These are phyloP conservation scores for Lepidocolaptes lacrymiger DNA, from an alignment of 2,797 vertebrate genomes.

Conservation along the genomic window DNA sequence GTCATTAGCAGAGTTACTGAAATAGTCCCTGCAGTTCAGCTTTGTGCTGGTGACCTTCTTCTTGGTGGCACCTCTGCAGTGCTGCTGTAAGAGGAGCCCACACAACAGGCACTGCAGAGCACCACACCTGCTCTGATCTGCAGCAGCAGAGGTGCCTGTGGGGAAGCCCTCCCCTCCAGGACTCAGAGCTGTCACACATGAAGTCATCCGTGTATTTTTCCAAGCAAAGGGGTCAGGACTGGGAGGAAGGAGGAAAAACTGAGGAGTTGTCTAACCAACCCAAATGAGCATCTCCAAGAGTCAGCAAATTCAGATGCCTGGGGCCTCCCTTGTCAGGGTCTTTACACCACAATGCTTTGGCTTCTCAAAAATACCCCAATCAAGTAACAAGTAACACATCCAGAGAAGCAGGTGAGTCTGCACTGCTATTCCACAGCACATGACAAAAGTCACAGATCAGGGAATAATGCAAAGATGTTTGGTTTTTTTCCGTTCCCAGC, in stretches of 20 bases:
- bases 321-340: neutral
- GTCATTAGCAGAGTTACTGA: neutral
- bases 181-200: neutral
- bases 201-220: neutral
- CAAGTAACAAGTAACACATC: neutral
- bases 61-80: neutral
- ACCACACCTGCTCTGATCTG: neutral
- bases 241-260: neutral
- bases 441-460: neutral
- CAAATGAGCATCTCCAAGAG: neutral
- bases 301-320: neutral
- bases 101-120: neutral
- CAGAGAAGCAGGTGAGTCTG: fast-evolving
- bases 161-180: neutral
- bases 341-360: neutral
- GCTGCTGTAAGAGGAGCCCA: neutral
- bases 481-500: neutral
- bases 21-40: neutral
- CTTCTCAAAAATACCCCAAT: neutral
- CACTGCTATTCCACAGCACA: fast-evolving
- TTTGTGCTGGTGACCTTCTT: neutral
- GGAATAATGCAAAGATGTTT: neutral
- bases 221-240: neutral
- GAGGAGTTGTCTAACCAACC: neutral
- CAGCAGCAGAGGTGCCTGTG: neutral